Percentiles rank a stretch among this genome's conserved stretches.
Conservation (phyloP, 2,888 invertebrate genomes). For the Disparrhopalites patrizii region DNA sequence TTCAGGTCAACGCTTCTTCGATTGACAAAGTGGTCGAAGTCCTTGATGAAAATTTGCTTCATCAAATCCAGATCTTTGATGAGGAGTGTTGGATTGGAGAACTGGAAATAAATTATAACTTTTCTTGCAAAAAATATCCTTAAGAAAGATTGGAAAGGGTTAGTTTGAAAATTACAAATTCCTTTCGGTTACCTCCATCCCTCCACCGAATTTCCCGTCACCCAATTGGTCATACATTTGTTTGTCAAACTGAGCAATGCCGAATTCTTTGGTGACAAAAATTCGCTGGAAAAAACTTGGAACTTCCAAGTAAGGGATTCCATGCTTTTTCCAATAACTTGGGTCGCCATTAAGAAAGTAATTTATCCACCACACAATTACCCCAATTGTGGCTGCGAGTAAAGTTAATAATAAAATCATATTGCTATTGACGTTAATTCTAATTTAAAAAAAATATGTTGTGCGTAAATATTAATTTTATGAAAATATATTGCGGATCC, state of each 20-base stretch:
- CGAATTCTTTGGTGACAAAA: not conserved
- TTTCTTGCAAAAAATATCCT: not conserved
- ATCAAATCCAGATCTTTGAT: slow-evolving; percentile 18
- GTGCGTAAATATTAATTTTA: no score
- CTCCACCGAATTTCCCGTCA: not conserved
- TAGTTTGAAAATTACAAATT: not conserved
- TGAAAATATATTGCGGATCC: no score
- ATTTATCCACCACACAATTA: no score
- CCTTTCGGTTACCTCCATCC: slow-evolving; percentile 3
- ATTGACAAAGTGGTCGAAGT: slow-evolving; percentile 17
- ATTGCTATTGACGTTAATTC: no score
- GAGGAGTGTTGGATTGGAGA: slow-evolving; percentile 1
- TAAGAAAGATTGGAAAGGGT: not conserved
- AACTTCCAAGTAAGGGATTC: no score
- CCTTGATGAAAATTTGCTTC: slow-evolving; percentile 19
- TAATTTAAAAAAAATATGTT: no score
- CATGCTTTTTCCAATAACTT: no score
- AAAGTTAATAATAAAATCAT: no score
- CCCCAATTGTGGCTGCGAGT: no score
- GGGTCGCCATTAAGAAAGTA: no score
- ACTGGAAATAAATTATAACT: not conserved
- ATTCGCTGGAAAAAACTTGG: no score
- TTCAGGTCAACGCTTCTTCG: slow-evolving; percentile 7
- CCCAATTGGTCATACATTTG: not conserved
- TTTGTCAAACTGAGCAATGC: not conserved